Evolutionary conservation across 2,797 vertebrate species (phyloP).

Genomic region (Phalloptychus januarius): DNA sequence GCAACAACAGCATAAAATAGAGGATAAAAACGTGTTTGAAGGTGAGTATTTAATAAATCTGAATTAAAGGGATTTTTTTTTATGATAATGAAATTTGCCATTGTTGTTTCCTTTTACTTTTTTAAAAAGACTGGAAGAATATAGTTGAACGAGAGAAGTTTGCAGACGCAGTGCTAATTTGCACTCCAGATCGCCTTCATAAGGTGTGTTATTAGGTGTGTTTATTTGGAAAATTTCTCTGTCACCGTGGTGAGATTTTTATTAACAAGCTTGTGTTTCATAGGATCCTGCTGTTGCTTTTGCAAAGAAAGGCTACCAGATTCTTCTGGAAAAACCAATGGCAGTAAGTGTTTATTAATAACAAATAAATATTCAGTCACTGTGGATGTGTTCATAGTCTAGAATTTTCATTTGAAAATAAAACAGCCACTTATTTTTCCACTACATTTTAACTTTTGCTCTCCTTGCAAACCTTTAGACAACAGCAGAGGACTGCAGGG

Average conservation of each 20-base stretch:
- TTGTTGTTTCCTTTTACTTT: conserved; percentile 12
- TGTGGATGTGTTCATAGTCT: background rate
- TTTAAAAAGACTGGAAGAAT: conserved; percentile 72
- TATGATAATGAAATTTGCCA: background rate
- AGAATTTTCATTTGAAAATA: background rate
- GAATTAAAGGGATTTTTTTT: background rate
- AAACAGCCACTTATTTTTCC: background rate
- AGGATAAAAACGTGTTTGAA: conserved; percentile 69
- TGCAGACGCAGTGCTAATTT: conserved; percentile 79
- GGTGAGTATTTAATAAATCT: conserved; percentile 54
- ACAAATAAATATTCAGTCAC: background rate
- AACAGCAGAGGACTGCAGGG: conserved; percentile 80
- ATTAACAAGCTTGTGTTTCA: conserved; percentile 24
- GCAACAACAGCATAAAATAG: conserved; percentile 63
- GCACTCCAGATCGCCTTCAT: conserved; percentile 77
- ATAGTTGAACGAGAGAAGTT: conserved; percentile 76
- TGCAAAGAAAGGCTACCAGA: conserved; percentile 82
- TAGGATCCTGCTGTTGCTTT: conserved; percentile 84
- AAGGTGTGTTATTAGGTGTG: conserved; percentile 63
- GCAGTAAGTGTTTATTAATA: conserved; percentile 77
- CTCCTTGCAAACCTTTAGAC: conserved; percentile 57
- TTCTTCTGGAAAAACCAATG: conserved; percentile 87
- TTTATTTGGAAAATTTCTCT: background rate
- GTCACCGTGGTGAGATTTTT: background rate
- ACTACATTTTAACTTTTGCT: background rate